Evolutionary conservation across 2,888 invertebrate genomes (phyloP), one percentile per base, ranked within the genome.

Genomic region (Fabriciana adippe): DNA sequence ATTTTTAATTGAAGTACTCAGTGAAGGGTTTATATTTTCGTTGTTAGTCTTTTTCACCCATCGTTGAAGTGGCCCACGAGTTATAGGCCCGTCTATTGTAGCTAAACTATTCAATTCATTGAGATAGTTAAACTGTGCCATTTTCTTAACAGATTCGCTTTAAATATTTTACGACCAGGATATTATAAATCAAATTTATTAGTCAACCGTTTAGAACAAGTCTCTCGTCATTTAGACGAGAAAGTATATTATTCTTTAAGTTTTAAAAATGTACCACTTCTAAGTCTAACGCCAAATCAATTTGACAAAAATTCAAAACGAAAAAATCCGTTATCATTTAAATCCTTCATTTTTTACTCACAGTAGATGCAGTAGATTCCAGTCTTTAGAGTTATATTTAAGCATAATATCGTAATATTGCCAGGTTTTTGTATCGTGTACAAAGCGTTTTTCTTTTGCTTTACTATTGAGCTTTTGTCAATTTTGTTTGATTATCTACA

Each of bases 61-160:
- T 64, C 97, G 93, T 47, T 97, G 96, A 55, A 94, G 87, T 18
- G 97, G 97, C 0, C 97, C 97, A 78, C 95, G 95, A 13, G 95
- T 95, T 77, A 97, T 92, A 48, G 96, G 95, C 0, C 97, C 96
- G 77, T 97, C 97, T 94, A 97, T 94, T 69, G 94, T 95, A 26
- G 96, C 92, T 67, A 96, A 93, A 91, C 94, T 96, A 76, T 95
- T 96, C 71, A 97, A 91, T 87, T 97, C 97, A 84, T 96, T 96
- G 75, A 96, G 92, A 85, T 95, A 97, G 80, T 95, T 96, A 80
- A 97, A 95, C 79, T 97, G 96, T 56, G 96, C 94, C 97, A 97
- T 97, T 73, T 66, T 81, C 73, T 68, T 35, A 65, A 2, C 41
- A 21, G 14, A 57, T 57, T n/a, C 8, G 15, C 21, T 57, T 47